phyloP scores from a whole-genome alignment of 2,888 invertebrate species.

The Epsilonema sp. region DNA sequence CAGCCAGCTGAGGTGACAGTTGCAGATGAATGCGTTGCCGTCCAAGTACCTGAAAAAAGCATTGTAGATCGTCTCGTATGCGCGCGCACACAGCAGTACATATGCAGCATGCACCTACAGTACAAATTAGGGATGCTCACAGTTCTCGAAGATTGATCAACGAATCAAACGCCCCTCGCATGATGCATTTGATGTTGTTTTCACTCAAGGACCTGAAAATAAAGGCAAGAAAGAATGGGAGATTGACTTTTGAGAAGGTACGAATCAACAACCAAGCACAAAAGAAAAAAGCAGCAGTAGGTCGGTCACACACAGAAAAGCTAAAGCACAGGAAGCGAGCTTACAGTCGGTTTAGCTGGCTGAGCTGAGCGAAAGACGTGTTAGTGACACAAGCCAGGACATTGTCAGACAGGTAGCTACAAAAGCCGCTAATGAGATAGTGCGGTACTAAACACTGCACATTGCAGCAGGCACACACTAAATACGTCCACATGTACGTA shows the following conservation, averaged over 20 bases:
- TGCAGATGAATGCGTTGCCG: slow-evolving; percentile 71
- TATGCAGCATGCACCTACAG: not conserved
- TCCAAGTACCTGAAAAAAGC: slow-evolving; percentile 56
- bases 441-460: slow-evolving; percentile 4
- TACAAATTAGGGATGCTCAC: too few relatives aligned
- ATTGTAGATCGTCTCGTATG: too few relatives aligned
- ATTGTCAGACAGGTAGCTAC: slow-evolving; percentile 12
- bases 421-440: slow-evolving; percentile 7
- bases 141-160: slow-evolving; percentile 41
- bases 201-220: slow-evolving; percentile 49
- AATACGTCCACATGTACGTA: too few relatives aligned
- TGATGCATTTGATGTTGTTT: slow-evolving; percentile 71
- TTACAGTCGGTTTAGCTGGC: slow-evolving; percentile 60
- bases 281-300: slow-evolving; percentile 2
- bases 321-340: slow-evolving; percentile 31
- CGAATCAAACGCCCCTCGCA: slow-evolving; percentile 73
- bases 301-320: slow-evolving; percentile 1
- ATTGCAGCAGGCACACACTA: too few relatives aligned
- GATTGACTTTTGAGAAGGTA: too few relatives aligned
- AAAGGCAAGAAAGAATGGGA: too few relatives aligned
- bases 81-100: not conserved
- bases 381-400: slow-evolving; percentile 11
- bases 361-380: slow-evolving; percentile 44
- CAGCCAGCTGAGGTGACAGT: slow-evolving; percentile 80
- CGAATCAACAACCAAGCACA: not conserved